phyloP scores from a whole-genome alignment of 2,797 vertebrate species.

The Smutsia temminckii region DNA sequence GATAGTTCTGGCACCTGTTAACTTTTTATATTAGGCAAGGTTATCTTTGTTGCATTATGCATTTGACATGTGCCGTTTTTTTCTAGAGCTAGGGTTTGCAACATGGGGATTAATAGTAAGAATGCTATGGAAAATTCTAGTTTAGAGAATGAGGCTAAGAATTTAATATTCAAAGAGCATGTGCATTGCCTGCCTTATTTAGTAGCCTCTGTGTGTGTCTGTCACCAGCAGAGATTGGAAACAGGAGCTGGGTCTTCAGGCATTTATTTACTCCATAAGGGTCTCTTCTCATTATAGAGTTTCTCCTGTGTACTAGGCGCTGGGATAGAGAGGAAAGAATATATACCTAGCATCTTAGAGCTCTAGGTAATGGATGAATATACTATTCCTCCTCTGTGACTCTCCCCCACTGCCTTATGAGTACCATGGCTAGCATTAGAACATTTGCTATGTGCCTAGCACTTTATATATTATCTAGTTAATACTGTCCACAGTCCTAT shows the following conservation, averaged over 20 bases:
- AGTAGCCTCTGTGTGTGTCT: neutral
- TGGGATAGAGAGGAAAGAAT: neutral
- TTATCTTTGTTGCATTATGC: neutral
- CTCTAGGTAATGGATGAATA: neutral
- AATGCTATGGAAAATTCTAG: neutral
- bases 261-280: neutral
- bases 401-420: neutral
- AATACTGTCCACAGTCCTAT: neutral
- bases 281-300: neutral
- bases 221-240: neutral
- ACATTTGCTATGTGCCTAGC: neutral
- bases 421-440: neutral
- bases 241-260: neutral
- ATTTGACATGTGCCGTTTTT: slow-evolving; percentile 22
- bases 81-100: slow-evolving; percentile 11
- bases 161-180: neutral
- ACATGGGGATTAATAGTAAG: neutral
- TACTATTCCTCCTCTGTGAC: neutral
- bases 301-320: neutral
- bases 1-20: neutral
- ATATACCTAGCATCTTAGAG: neutral
- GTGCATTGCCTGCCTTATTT: neutral
- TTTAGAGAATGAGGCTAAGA: neutral
- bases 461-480: neutral
- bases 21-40: neutral